A percentile compares a stretch with the other conserved stretches of the same genome.
Conservation (phyloP, 2,113 vertebrate genomes). For the Chamaea fasciata region DNA sequence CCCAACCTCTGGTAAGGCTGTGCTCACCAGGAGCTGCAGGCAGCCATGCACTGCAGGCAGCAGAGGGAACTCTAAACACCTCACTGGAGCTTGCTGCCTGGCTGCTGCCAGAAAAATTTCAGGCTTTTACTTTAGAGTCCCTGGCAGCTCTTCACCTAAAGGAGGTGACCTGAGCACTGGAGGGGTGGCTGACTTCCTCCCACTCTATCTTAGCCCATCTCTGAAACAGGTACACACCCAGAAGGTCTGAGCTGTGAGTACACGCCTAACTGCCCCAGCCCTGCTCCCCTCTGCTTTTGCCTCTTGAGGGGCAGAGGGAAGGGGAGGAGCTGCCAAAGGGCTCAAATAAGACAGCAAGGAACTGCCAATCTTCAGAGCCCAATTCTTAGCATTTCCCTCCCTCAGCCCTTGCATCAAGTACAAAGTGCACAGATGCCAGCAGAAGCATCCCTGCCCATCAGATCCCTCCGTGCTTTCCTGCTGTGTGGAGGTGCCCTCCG, state of each 20-base stretch:
- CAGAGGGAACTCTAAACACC: slow-evolving; percentile 48
- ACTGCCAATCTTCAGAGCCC: not conserved
- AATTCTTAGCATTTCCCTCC: not conserved
- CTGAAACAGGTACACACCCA: not conserved
- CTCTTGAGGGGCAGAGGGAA: not conserved
- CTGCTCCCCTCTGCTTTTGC: not conserved
- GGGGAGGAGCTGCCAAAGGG: not conserved
- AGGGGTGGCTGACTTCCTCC: not conserved
- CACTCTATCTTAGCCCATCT: not conserved
- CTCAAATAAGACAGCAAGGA: not conserved
- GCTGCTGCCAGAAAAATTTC: not conserved
- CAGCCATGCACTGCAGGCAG: not conserved
- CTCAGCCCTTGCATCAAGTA: not conserved
- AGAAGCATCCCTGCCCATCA: not conserved
- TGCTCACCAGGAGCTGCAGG: not conserved
- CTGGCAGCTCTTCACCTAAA: not conserved
- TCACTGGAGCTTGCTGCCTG: not conserved
- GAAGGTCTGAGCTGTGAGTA: not conserved
- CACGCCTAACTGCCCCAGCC: rapidly evolving
- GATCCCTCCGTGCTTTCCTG: not conserved
- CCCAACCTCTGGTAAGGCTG: rapidly evolving
- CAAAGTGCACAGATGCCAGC: not conserved
- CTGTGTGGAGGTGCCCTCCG: not conserved
- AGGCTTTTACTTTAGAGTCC: not conserved
- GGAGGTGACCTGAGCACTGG: not conserved